Percentiles rank a stretch among this genome's conserved stretches.
Evolutionary conservation across 2,888 invertebrate genomes (phyloP).

Genomic region (Melitaea athalia): DNA sequence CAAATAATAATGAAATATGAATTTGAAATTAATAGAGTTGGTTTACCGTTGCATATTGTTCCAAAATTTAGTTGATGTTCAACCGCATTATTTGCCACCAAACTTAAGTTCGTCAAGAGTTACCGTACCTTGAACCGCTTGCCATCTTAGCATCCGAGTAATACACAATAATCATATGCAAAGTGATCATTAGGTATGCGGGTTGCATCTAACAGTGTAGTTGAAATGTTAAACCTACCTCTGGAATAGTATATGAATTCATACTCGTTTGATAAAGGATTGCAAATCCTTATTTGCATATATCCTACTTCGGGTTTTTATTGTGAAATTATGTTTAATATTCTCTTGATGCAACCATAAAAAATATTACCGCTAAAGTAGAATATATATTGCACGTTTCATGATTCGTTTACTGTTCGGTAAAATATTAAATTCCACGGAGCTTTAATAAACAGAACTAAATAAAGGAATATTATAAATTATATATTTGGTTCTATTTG

Average conservation of each 20-base stretch:
- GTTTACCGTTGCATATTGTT: conserved; percentile 14
- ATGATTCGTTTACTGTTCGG: neutral
- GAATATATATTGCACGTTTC: conserved; percentile 15
- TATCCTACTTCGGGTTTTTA: conserved; percentile 35
- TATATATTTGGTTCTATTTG: conserved; percentile 15
- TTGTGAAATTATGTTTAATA: conserved; percentile 28
- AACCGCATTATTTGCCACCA: conserved; percentile 29
- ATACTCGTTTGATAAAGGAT: conserved; percentile 38
- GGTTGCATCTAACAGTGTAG: conserved; percentile 46
- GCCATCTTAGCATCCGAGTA: conserved; percentile 39
- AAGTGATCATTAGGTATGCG: conserved; percentile 53
- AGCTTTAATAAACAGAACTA: neutral
- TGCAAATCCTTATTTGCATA: conserved; percentile 38
- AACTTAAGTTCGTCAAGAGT: conserved; percentile 32
- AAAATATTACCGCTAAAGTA: conserved; percentile 22
- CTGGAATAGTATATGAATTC: conserved; percentile 35
- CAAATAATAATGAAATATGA: neutral
- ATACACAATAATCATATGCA: conserved; percentile 51
- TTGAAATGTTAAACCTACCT: conserved; percentile 43
- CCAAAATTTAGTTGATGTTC: conserved; percentile 22
- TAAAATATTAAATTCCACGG: neutral
- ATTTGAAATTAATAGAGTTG: conserved; percentile 12
- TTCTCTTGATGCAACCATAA: conserved; percentile 21
- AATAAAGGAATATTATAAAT: neutral
- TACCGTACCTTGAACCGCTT: conserved; percentile 37